Evolutionary conservation across 2,113 vertebrate genomes (phyloP), one percentile per base, ranked within the genome.

Genomic region (Oplegnathus fasciatus): DNA sequence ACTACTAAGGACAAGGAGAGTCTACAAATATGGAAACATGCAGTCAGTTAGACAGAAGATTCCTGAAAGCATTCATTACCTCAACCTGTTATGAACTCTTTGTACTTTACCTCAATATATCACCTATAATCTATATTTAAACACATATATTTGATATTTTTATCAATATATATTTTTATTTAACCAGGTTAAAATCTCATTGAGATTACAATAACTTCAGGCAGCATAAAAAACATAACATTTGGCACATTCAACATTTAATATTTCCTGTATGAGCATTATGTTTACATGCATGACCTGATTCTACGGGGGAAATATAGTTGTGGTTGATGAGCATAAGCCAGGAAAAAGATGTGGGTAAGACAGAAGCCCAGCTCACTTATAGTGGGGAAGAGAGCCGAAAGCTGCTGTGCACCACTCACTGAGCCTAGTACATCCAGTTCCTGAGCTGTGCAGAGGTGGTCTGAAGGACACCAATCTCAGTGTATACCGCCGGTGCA

Each of bases 391-490:
- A 30, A 79, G 28, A 50, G 54, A 62, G 65, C 3, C 17, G 11
- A 52, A 72, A 75, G 54, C 78, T 69, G 74, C 70, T 50, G 65
- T 20, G 78, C 75, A 71, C 34, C 61, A 44, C 75, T 52, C 60
- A 34, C 67, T 6, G 67, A 88, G 78, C 42, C 11, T n/a, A 5
- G 84, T 37, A 87, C 88, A 91, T 82, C 48, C 46, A 86, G 90
- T 90, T 71, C 86, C 86, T 73, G 87, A 78, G 88, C 81, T 67
- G 75, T 52, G 90, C 86, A 92, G 89, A 93, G 91, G 90, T 82
- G 83, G 85, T 80, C 80, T 85, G 80, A 94, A 93, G 91, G 91
- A 92, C 90, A 76, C 46, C 32, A 44, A 50, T 87, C 71, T 86
- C 80, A 58, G 69, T 44, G 66, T 78, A 22, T 28, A 54, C 40